These are phyloP conservation scores for Pocillopora meandrina DNA, from an alignment of 92 coral and sea anemone genomes.

Conservation along the genomic window DNA sequence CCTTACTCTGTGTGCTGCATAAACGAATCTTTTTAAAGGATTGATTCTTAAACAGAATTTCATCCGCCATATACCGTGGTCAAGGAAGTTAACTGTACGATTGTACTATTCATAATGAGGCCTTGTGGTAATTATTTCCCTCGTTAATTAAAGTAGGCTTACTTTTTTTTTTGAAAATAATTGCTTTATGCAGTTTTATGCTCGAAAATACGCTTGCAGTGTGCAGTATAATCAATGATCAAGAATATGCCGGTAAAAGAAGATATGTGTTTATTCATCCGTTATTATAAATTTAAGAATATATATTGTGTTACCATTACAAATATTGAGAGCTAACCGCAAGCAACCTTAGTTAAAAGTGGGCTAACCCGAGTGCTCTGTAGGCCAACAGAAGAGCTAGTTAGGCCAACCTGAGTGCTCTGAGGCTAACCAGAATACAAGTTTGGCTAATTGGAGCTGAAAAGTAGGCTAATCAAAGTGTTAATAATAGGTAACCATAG, in stretches of 20 bases:
- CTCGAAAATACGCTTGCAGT: background rate
- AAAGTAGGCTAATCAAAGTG: background rate
- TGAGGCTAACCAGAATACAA: background rate
- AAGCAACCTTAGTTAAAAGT: background rate
- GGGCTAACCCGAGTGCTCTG: background rate
- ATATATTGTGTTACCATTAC: background rate
- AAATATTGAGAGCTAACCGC: background rate
- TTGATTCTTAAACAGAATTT: no score
- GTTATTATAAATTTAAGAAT: background rate
- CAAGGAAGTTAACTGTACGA: no score
- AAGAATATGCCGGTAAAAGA: background rate
- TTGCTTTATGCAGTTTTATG: background rate
- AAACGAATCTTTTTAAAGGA: no score
- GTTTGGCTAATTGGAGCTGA: background rate
- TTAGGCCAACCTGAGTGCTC: background rate
- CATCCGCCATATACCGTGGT: no score
- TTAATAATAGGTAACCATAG: background rate
- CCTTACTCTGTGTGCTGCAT: no score
- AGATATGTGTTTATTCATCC: background rate
- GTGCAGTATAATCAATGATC: background rate
- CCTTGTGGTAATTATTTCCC: no score
- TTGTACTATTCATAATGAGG: no score
- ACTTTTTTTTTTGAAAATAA: no score
- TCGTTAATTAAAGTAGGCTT: no score
- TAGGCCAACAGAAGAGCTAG: background rate